Evolutionary conservation across 2,113 vertebrate species (phyloP).

Genomic region (Erythrocercus mccallii): DNA sequence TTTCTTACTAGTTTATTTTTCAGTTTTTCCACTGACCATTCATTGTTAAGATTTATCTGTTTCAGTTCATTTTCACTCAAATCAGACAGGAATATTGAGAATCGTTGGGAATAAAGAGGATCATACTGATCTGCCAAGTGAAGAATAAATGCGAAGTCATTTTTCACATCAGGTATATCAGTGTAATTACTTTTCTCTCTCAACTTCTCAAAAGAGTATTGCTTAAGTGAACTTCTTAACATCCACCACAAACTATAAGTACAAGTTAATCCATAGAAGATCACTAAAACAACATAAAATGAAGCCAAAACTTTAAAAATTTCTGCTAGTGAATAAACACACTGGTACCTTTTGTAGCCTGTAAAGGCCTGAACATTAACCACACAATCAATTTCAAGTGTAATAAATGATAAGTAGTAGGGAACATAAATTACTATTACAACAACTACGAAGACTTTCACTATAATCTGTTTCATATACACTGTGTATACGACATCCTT

Average conservation of each 20-base stretch:
- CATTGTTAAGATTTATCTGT: slow-evolving; percentile 82
- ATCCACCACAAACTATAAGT: slow-evolving; percentile 85
- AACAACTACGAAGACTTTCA: slow-evolving; percentile 78
- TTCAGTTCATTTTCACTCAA: slow-evolving; percentile 82
- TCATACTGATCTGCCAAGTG: slow-evolving; percentile 84
- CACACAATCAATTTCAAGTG: slow-evolving; percentile 78
- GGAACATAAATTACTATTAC: slow-evolving; percentile 79
- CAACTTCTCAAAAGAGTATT: slow-evolving; percentile 83
- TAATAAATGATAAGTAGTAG: slow-evolving; percentile 77
- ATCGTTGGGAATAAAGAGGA: slow-evolving; percentile 82
- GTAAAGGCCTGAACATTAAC: slow-evolving; percentile 80
- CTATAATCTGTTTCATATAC: slow-evolving; percentile 84
- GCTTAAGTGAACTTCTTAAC: slow-evolving; percentile 81
- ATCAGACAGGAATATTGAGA: slow-evolving; percentile 83
- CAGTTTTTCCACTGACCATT: slow-evolving; percentile 81
- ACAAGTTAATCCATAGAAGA: slow-evolving; percentile 81
- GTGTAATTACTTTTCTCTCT: slow-evolving; percentile 83
- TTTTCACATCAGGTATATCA: slow-evolving; percentile 83
- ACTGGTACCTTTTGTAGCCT: slow-evolving; percentile 81
- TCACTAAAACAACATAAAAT: slow-evolving; percentile 78
- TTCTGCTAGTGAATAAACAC: slow-evolving; percentile 80
- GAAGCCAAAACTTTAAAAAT: slow-evolving; percentile 83
- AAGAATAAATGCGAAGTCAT: slow-evolving; percentile 87
- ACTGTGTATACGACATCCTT: slow-evolving; percentile 81
- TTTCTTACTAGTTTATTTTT: slow-evolving; percentile 77